Base-by-base conservation (phyloP, 2,113 vertebrate species). In the Shinisaurus crocodilurus region DNA sequence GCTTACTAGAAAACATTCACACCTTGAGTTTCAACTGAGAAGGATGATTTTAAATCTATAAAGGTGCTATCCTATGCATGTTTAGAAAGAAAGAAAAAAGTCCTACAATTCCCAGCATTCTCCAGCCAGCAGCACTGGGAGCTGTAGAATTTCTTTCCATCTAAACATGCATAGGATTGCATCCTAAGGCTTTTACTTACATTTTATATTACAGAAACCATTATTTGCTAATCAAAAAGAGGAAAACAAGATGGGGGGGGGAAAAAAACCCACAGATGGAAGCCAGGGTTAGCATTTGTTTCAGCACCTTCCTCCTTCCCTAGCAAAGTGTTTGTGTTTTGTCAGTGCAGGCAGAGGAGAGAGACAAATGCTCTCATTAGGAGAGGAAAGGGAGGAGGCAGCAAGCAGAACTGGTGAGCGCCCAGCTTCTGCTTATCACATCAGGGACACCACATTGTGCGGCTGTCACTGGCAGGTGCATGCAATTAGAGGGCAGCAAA, bases 401-500 rank as follows among this genome's bases (percentile, higher is more conserved):
- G 54, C 13, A 3, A 92, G 90, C 89, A 93, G 87, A 74, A 89
- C 88, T 94, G 91, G 88, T 92, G 87, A 95, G 90, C 50, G 82
- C 72, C 93, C 93, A 94, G 95, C 93, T 95, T 92, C 93, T 94
- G 92, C 92, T 75, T 93, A 91, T 91, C 91, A 1, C 94, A 94
- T 94, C 95, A 95, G 88, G 93, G 89, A 94, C 63, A 93, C 88
- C 91, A 93, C 90, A 93, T 91, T 95, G 93, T 89, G 90, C 91
- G 90, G 89, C 91, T 95, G 94, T 95, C 95, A 95, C 92, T 85
- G 92, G 91, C 94, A 96, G 93, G 93, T 96, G 91, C 83, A 92
- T 34, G 84, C 95, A 96, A 94, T 96, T 95, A 96, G 90, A 92
- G 94, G 94, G 95, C 93, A 94, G 90, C 87, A 95, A 91, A 95